Percentiles rank a stretch among this genome's conserved stretches.
Conservation (phyloP, 2,888 invertebrate species). For the Ariolimax columbianus region DNA sequence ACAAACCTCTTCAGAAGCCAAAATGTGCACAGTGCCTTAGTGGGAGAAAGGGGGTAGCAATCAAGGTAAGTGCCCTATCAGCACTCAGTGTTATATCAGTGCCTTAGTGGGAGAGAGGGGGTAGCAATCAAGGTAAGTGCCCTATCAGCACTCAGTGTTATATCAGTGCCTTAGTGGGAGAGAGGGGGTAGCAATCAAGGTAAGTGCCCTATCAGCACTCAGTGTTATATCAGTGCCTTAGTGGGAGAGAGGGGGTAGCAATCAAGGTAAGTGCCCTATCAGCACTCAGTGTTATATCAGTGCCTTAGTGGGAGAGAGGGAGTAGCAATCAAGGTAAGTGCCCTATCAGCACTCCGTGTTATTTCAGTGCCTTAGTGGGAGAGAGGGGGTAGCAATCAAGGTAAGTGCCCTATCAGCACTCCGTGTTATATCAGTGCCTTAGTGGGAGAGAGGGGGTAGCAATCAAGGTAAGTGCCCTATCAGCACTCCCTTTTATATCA, state of each 20-base stretch:
- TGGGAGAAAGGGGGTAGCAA: constrained; percentile 65
- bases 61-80: constrained; percentile 55
- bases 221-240: constrained; percentile 59
- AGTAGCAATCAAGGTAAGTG: constrained; percentile 61
- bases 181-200: constrained; percentile 66
- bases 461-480: constrained; percentile 63
- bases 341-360: too few species aligned
- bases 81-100: constrained; percentile 46
- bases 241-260: constrained; percentile 64
- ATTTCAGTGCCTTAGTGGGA: constrained; percentile 62
- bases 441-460: constrained; percentile 64
- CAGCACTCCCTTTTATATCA: too few species aligned
- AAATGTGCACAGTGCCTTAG: constrained; percentile 60
- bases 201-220: not conserved
- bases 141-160: not conserved
- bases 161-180: constrained; percentile 63
- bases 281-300: constrained; percentile 23
- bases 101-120: constrained; percentile 66
- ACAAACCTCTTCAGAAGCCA: constrained; percentile 57
- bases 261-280: constrained; percentile 57
- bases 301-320: constrained; percentile 67
- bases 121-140: constrained; percentile 60
- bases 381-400: constrained; percentile 66
- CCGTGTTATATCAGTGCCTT: too few species aligned
- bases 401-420: too few species aligned